These are phyloP conservation scores for Mayetiola destructor DNA, from an alignment of 2,888 invertebrate species.

Conservation along the genomic window DNA sequence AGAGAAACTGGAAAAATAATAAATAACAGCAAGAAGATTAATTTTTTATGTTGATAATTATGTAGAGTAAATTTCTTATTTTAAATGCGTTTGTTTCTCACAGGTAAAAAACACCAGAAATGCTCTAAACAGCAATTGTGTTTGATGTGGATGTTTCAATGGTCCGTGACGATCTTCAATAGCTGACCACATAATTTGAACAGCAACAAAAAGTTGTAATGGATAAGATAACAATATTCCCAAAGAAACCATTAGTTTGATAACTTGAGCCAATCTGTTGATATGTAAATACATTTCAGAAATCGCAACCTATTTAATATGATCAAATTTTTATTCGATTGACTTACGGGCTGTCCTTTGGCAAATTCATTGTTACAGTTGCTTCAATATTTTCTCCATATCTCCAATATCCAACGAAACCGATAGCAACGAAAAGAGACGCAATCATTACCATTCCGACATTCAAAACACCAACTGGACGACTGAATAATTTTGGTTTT, in stretches of 20 bases:
- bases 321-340: not conserved
- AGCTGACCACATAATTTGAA: conserved; percentile 75
- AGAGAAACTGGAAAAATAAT: conserved; percentile 50
- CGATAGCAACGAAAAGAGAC: conserved; percentile 61
- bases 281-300: conserved; percentile 17
- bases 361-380: conserved; percentile 79
- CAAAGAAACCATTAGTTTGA: conserved; percentile 68
- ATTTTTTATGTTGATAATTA: conserved; percentile 4
- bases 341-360: conserved; percentile 43
- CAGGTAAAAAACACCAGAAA: conserved; percentile 65
- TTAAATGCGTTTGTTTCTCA: conserved; percentile 47
- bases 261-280: conserved; percentile 61
- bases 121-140: conserved; percentile 58
- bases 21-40: conserved; percentile 16
- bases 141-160: conserved; percentile 40
- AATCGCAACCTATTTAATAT: not conserved
- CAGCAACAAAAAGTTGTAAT: conserved; percentile 88
- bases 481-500: conserved; percentile 60
- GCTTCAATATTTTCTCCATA: conserved; percentile 71
- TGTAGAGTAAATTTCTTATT: not conserved
- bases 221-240: conserved; percentile 85
- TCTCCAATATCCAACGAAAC: conserved; percentile 75
- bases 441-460: conserved; percentile 75
- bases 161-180: conserved; percentile 41
- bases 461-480: conserved; percentile 71